These are phyloP conservation scores for Ceyx cyanopectus DNA, from an alignment of 2,113 vertebrate genomes.

Conservation along the genomic window DNA sequence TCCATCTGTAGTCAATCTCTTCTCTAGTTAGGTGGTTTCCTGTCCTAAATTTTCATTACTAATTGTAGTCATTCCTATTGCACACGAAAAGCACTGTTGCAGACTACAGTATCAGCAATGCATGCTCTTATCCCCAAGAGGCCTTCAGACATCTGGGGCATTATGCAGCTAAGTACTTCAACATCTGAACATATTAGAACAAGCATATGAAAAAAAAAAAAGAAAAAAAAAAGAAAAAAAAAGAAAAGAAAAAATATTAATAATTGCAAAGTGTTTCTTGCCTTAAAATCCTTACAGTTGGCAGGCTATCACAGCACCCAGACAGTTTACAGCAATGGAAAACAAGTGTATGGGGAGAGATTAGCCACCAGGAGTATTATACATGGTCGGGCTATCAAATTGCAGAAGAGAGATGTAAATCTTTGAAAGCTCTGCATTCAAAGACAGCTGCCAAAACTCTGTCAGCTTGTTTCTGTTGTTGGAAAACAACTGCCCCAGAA, in stretches of 20 bases:
- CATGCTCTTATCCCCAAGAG: background rate
- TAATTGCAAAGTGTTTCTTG: background rate
- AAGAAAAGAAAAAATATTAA: background rate
- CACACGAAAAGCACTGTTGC: background rate
- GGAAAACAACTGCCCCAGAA: background rate
- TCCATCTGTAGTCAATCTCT: background rate
- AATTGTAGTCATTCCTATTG: background rate
- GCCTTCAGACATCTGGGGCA: conserved; percentile 18
- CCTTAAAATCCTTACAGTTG: background rate
- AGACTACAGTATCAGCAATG: background rate
- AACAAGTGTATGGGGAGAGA: background rate
- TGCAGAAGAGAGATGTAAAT: background rate
- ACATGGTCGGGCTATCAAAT: background rate
- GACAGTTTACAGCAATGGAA: background rate
- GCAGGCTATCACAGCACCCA: background rate
- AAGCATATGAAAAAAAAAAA: background rate
- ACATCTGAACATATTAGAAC: background rate
- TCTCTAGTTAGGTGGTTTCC: conserved; percentile 45
- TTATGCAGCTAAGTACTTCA: conserved; percentile 11
- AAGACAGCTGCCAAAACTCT: background rate
- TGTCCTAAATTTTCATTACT: conserved; percentile 36
- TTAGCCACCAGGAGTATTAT: background rate
- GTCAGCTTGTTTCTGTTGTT: background rate
- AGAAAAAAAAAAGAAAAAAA: too few species aligned
- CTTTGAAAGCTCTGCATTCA: background rate